Conservation (phyloP, 2,797 vertebrate species). For the Gymnodraco acuticeps region DNA sequence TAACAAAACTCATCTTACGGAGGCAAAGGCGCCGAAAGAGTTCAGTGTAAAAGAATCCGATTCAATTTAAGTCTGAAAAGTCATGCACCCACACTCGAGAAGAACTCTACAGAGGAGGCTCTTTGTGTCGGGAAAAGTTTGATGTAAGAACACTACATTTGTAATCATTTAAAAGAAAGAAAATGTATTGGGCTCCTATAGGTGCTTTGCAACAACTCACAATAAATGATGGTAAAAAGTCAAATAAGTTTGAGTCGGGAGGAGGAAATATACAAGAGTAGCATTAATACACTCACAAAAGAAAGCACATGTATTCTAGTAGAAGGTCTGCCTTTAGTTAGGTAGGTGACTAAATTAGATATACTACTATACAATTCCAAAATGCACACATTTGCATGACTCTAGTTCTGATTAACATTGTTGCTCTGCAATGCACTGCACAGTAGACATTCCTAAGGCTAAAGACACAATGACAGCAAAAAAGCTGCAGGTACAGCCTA, state of each 20-base stretch:
- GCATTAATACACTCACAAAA: background rate
- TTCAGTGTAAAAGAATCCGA: constrained; percentile 26
- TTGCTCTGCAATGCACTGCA: background rate
- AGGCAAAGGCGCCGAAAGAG: constrained; percentile 13
- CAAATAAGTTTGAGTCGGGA: constrained; percentile 16
- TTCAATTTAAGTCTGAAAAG: constrained; percentile 33
- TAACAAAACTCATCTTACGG: constrained; percentile 44
- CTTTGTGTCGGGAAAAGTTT: constrained; percentile 46
- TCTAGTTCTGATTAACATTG: background rate
- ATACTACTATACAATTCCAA: background rate
- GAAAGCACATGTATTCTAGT: background rate
- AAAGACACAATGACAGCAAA: background rate
- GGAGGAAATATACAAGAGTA: background rate
- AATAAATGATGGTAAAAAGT: constrained; percentile 10
- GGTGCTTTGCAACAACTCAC: constrained; percentile 27
- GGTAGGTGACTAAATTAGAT: background rate
- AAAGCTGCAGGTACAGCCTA: background rate
- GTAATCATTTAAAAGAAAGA: constrained; percentile 50
- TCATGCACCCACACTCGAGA: constrained; percentile 14
- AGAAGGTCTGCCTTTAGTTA: background rate
- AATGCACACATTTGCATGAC: background rate
- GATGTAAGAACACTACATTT: constrained; percentile 34
- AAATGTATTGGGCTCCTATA: constrained; percentile 14
- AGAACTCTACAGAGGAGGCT: constrained; percentile 29
- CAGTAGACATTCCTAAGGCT: background rate